A percentile compares a stretch with the other conserved stretches of the same genome.
phyloP scores from a whole-genome alignment of 2,797 vertebrate genomes.

The Aselliscus stoliczkanus region DNA sequence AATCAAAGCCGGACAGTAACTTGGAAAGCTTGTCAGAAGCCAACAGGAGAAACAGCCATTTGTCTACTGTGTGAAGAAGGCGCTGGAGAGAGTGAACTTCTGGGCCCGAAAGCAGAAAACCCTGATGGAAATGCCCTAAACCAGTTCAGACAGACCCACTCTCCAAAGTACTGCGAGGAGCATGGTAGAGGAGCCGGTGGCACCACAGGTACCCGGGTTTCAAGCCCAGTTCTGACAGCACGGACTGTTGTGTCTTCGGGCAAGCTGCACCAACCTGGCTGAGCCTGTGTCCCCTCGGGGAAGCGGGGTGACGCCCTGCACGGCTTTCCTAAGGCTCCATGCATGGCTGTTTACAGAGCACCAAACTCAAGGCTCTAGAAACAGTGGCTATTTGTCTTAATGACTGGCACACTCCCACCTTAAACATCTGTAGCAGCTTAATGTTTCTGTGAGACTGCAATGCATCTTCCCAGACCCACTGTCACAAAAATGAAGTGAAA shows the following conservation, averaged over 20 bases:
- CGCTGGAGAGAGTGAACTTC: neutral
- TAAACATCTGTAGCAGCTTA: neutral
- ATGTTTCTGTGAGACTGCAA: neutral
- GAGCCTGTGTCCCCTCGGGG: neutral
- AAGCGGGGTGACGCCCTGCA: neutral
- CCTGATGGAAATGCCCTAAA: neutral
- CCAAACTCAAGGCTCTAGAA: neutral
- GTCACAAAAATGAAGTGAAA: neutral
- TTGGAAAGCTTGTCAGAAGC: neutral
- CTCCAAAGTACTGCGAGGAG: neutral
- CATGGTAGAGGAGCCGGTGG: neutral
- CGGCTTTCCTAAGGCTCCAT: neutral
- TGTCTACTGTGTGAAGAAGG: neutral
- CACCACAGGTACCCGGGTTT: neutral
- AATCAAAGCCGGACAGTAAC: neutral
- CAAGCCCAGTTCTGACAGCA: neutral
- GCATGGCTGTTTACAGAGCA: neutral
- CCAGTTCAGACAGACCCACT: neutral
- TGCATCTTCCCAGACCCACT: neutral
- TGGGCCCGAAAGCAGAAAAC: neutral
- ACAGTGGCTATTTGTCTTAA: neutral
- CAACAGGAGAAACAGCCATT: neutral
- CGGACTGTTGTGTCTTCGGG: neutral
- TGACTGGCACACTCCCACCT: neutral
- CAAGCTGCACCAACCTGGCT: neutral